Percentiles rank a stretch among this genome's conserved stretches.
Conservation (phyloP, 2,888 invertebrate genomes). For the Zhengitettix transpicula region DNA sequence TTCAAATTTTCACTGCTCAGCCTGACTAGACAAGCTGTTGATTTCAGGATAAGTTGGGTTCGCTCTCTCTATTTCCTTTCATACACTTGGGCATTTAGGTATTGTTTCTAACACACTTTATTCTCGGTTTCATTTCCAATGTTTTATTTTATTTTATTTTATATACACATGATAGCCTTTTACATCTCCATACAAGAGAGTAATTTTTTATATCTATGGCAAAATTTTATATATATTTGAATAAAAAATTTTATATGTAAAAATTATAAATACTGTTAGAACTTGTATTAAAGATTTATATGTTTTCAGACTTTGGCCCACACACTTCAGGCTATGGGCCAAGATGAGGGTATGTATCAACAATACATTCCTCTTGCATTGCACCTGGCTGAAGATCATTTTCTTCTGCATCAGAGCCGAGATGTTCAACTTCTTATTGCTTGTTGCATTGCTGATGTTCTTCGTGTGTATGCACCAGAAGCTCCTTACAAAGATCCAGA, state of each 20-base stretch:
- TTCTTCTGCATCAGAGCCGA: conserved; percentile 71
- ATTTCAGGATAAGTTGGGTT: too few relatives aligned
- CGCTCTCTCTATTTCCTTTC: too few relatives aligned
- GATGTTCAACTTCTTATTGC: conserved; percentile 91
- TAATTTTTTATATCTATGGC: background rate
- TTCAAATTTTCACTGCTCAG: too few relatives aligned
- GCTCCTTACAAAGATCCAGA: conserved; percentile 94
- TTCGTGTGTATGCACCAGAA: conserved; percentile 92
- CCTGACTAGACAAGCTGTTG: too few relatives aligned
- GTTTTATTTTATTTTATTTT: too few relatives aligned
- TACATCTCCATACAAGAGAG: too few relatives aligned
- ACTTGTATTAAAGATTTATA: too few relatives aligned
- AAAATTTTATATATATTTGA: background rate
- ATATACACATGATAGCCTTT: background rate
- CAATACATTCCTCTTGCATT: conserved; percentile 83
- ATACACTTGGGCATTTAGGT: too few relatives aligned
- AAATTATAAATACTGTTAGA: too few relatives aligned
- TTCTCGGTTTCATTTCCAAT: too few relatives aligned
- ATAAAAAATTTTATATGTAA: background rate
- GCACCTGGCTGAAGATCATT: conserved; percentile 84
- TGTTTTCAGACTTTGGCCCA: conserved; percentile 63
- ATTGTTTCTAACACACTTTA: too few relatives aligned
- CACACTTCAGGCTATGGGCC: conserved; percentile 89
- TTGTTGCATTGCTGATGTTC: conserved; percentile 93
- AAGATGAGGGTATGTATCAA: conserved; percentile 87